Percentiles rank a stretch among this genome's conserved stretches.
These are phyloP conservation scores for Lagopus muta DNA, from an alignment of 2,113 vertebrate genomes.

Conservation along the genomic window DNA sequence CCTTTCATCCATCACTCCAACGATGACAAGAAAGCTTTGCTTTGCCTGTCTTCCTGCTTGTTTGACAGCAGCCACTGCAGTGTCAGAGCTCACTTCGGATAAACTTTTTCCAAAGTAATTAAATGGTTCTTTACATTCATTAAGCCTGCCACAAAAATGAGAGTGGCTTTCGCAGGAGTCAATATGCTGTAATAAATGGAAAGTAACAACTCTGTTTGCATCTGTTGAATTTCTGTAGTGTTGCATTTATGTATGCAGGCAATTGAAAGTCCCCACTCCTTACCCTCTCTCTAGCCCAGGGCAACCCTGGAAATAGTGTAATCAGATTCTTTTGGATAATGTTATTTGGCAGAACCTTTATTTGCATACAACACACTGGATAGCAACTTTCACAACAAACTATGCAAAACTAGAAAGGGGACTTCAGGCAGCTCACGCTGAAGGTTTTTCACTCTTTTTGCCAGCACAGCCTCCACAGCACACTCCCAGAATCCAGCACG, in stretches of 20 bases:
- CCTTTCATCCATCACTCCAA: neutral
- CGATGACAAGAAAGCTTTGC: neutral
- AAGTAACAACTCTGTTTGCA: neutral
- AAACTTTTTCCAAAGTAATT: neutral
- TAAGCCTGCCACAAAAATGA: neutral
- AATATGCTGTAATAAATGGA: neutral
- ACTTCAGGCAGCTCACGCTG: neutral
- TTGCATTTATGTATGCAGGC: rapidly evolving
- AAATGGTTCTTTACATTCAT: neutral
- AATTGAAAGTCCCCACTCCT: neutral
- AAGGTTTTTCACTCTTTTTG: neutral
- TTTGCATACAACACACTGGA: neutral
- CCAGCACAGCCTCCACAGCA: neutral
- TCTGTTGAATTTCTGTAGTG: neutral
- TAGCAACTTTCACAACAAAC: neutral
- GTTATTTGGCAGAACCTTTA: neutral
- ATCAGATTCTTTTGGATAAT: neutral
- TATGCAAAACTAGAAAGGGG: neutral
- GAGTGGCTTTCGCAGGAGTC: neutral
- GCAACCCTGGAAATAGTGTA: neutral
- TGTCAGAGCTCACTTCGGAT: neutral
- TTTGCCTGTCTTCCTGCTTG: neutral
- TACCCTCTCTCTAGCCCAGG: no score
- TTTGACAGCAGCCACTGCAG: neutral
- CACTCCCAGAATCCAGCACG: rapidly evolving